Conservation (phyloP, 1,140 invertebrate genomes). For the Drosophila takahashii region DNA sequence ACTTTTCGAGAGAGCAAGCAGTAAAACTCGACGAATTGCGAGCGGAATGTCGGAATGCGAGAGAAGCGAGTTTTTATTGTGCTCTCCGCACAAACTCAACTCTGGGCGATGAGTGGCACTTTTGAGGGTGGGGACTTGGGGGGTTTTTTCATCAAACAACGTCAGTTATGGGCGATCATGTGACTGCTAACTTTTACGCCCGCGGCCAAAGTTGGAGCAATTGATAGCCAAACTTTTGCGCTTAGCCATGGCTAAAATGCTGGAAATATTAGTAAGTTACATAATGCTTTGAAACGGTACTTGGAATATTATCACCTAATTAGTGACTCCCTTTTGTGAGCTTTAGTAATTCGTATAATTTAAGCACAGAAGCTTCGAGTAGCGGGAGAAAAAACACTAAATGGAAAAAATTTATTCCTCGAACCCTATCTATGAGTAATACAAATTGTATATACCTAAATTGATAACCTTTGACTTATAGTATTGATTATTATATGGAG, state of each 20-base stretch:
- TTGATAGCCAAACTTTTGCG: background rate
- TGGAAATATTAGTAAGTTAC: background rate
- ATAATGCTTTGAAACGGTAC: background rate
- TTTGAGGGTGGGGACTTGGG: constrained; percentile 17
- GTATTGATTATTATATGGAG: too few species aligned
- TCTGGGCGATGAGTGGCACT: constrained; percentile 25
- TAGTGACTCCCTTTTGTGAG: background rate
- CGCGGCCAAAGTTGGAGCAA: constrained; percentile 7
- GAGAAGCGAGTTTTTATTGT: background rate
- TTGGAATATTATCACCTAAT: background rate
- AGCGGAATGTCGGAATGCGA: background rate
- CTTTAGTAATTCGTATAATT: background rate
- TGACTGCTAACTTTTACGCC: constrained; percentile 64
- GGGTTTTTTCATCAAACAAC: constrained; percentile 25
- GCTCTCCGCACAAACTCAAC: constrained; percentile 3
- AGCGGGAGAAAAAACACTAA: too few species aligned
- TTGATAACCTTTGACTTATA: too few species aligned
- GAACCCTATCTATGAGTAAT: too few species aligned
- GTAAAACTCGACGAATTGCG: constrained; percentile 19
- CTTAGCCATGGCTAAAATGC: background rate
- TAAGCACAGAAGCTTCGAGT: too few species aligned
- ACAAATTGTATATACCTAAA: too few species aligned
- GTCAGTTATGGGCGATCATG: constrained; percentile 58
- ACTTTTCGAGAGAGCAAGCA: constrained; percentile 25
- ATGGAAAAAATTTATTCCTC: too few species aligned